Evolutionary conservation across 2,797 vertebrate species (phyloP).

Genomic region (Crenuchus spilurus): DNA sequence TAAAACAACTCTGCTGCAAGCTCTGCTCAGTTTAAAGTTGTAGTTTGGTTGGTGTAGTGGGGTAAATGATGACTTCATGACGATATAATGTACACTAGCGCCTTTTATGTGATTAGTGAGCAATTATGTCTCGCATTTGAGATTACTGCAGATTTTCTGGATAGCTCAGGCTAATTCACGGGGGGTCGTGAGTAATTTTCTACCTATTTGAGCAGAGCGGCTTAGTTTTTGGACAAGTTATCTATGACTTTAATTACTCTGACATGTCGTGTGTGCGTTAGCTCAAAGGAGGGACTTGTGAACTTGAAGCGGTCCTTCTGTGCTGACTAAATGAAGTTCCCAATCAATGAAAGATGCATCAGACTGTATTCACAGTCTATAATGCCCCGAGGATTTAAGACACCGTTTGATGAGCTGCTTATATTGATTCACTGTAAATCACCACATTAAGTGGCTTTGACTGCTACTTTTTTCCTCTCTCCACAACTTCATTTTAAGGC

Average conservation of each 20-base stretch:
- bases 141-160: constrained; percentile 8
- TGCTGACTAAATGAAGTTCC: constrained; percentile 44
- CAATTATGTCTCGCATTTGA: constrained; percentile 3
- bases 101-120: constrained; percentile 17
- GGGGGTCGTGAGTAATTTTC: constrained; percentile 15
- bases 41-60: constrained; percentile 33
- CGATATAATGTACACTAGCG: constrained; percentile 1
- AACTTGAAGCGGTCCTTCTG: constrained; percentile 38
- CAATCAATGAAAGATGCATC: constrained; percentile 49
- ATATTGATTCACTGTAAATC: constrained; percentile 70
- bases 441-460: constrained; percentile 58
- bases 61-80: not conserved
- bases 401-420: constrained; percentile 67
- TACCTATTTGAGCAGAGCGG: constrained; percentile 18
- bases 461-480: constrained; percentile 38
- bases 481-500: constrained; percentile 21
- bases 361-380: constrained; percentile 39
- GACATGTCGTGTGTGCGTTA: constrained; percentile 14
- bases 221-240: constrained; percentile 3
- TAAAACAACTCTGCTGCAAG: no score
- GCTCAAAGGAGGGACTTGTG: constrained; percentile 35
- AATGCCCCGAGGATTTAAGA: constrained; percentile 42
- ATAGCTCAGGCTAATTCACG: not conserved
- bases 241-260: constrained; percentile 29
- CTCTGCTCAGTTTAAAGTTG: constrained; percentile 35